Evolutionary conservation across 2,797 vertebrate species (phyloP), one percentile per base, ranked within the genome.

Genomic region (Trachurus trachurus): DNA sequence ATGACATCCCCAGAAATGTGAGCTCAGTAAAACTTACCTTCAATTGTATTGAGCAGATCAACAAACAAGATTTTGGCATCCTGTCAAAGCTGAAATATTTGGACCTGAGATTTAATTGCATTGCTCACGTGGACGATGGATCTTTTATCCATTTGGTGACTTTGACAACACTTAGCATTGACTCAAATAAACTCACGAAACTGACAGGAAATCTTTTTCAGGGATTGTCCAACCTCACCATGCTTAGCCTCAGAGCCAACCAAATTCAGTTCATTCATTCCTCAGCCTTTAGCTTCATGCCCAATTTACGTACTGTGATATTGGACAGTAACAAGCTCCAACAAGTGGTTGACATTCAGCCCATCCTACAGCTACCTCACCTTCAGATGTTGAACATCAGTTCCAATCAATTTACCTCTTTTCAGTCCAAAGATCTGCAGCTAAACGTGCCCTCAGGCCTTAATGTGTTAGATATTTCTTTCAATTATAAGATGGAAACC

Each of bases 341-440:
- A 11, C 39, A 47, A 7, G 13, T 71, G 0, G 1, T 9, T 21
- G 59, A 66, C 40, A 39, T 87, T 45, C 70, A 58, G 11, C 40
- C 73, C 2, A 39, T 84, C 26, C n/a, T 77, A 0, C 69, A 63
- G 1, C 66, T 77, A 3, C 75, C 78, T 22, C 19, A 63, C 1
- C 12, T 85, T 3, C 9, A 60, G 1, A 9, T 4, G 0, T 39
- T 88, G 34, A 3, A 0, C 0, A 37, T 86, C 4, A 0, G 0
- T 0, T 0, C 0, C 0, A 81, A 76, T 37, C 0, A 0, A 0
- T 74, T 79, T 15, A 1, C 8, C 1, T 81, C 54, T 0, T 83
- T 88, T 37, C 9, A 83, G 13, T 66, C 78, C 6, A 67, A 73
- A 29, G 75, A 85, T 3, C 57, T 87, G 44, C 65, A 0, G 0